Percentiles rank a stretch among this genome's conserved stretches.
Conservation (phyloP, 2,888 invertebrate genomes). For the Strigamia maritima region DNA sequence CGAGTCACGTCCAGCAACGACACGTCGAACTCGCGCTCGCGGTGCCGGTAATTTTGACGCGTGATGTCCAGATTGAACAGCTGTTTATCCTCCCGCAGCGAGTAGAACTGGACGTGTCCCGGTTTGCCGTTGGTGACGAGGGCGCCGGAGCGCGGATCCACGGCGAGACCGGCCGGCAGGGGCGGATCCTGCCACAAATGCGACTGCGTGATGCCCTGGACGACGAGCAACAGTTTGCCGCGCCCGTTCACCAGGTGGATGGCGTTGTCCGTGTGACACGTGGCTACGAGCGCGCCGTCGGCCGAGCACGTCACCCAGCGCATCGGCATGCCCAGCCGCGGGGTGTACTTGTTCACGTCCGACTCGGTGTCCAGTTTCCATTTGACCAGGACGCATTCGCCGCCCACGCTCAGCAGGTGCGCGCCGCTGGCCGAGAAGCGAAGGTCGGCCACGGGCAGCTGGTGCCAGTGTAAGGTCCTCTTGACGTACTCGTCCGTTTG, state of each 20-base stretch:
- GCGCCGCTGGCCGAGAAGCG: background rate
- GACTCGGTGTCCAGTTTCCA: slow-evolving; percentile 62
- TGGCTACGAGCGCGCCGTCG: slow-evolving; percentile 63
- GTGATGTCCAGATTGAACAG: slow-evolving; percentile 53
- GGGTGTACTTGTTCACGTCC: slow-evolving; percentile 61
- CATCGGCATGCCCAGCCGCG: slow-evolving; percentile 68
- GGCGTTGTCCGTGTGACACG: slow-evolving; percentile 67
- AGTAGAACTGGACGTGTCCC: slow-evolving; percentile 58
- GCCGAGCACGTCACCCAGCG: slow-evolving; percentile 62
- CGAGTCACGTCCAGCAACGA: slow-evolving; percentile 59
- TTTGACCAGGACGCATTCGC: slow-evolving; percentile 72
- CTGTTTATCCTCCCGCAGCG: slow-evolving; percentile 57
- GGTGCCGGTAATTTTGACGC: slow-evolving; percentile 34
- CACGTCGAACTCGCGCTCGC: slow-evolving; percentile 34
- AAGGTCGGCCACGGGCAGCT: slow-evolving; percentile 1
- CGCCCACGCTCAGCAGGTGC: slow-evolving; percentile 63
- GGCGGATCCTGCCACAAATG: slow-evolving; percentile 50
- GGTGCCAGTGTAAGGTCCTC: slow-evolving; percentile 1
- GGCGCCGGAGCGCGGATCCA: slow-evolving; percentile 49
- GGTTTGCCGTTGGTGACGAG: slow-evolving; percentile 55
- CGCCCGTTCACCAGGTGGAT: slow-evolving; percentile 52
- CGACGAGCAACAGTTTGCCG: slow-evolving; percentile 58
- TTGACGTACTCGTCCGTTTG: background rate
- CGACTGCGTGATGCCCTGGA: slow-evolving; percentile 68
- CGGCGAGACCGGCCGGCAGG: slow-evolving; percentile 49